Base-by-base conservation (phyloP, 2,888 invertebrate species). In the Pimpla rufipes region DNA sequence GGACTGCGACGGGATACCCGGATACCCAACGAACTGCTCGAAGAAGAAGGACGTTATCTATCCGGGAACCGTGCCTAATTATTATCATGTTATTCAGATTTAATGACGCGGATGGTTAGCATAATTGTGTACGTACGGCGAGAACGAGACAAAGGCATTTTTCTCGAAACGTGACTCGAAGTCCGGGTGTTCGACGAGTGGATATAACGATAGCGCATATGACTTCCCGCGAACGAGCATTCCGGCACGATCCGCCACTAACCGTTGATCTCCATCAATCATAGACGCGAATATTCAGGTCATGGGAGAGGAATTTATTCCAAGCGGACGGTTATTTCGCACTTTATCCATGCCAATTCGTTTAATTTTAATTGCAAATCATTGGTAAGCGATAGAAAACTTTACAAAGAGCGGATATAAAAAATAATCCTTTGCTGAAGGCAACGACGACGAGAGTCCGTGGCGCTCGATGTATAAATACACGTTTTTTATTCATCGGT, bases 1-100 rank as follows among this genome's bases (percentile, higher is more conserved):
- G 2, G 95, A 97, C 90, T 97, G 97, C 90, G 95, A 96, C 91
- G 95, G 95, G 10, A 94, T 95, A 11, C 92, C 93, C 1, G 92
- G 93, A 11, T 94, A 95, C 71, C 94, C 95, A 35, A 96, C 95
- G 0, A 96, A 96, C 89, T 96, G 96, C 90, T 94, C 94, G 82
- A 90, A 91, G 6, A 91, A 94, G 3, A 93, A 94, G 88, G 91
- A 94, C 2, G 93, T 96, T 10, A 93, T 94, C 78, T 96, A 96
- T 93, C 95, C 95, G 0, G 94, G 94, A 67, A 90, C 91, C 59
- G 93, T 95, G 85, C 93, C 94, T 57, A 89, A 90, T 55, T 13
- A 55, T 4, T 86, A 84, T 66, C 59, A 68, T 35, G 90, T 85
- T 23, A 62, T 88, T 45, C 85, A 86, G 73, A 70, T 89, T 59